Conservation (phyloP, 2,113 vertebrate genomes). For the Seriola quinqueradiata region DNA sequence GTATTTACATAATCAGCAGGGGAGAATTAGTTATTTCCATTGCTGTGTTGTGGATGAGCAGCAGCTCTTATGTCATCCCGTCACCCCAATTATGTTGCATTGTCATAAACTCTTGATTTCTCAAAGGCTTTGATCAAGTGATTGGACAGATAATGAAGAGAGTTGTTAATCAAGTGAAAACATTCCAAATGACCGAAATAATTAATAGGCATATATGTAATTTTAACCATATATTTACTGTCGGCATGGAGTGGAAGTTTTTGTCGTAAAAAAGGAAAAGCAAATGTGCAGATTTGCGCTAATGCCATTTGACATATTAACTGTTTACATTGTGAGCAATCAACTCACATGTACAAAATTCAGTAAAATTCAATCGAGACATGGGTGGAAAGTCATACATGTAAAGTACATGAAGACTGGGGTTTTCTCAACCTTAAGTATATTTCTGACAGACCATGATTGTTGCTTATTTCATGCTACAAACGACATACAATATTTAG, state of each 20-base stretch:
- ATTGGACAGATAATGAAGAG: slow-evolving; percentile 51
- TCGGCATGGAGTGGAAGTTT: background rate
- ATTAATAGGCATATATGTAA: slow-evolving; percentile 19
- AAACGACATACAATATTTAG: no score
- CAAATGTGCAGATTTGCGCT: background rate
- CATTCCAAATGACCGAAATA: slow-evolving; percentile 3
- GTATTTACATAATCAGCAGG: slow-evolving; percentile 79
- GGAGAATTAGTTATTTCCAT: slow-evolving; percentile 61
- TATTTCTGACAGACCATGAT: no score
- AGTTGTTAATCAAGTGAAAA: slow-evolving; percentile 25
- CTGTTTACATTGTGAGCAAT: no score
- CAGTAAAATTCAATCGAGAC: no score
- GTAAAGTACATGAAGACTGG: no score
- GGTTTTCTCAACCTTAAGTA: no score
- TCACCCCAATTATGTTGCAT: slow-evolving; percentile 57
- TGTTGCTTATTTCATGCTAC: no score
- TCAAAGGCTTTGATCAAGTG: slow-evolving; percentile 54
- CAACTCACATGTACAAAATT: no score
- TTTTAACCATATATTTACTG: background rate
- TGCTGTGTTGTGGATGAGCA: slow-evolving; percentile 24
- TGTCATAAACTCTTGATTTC: slow-evolving; percentile 58
- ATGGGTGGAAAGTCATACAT: no score
- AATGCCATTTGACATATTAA: background rate
- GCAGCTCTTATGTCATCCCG: slow-evolving; percentile 35
- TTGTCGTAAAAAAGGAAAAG: background rate